Percentiles rank a stretch among this genome's conserved stretches.
phyloP scores from a whole-genome alignment of 2,888 invertebrate genomes.

The Drosophila setosimentum region DNA sequence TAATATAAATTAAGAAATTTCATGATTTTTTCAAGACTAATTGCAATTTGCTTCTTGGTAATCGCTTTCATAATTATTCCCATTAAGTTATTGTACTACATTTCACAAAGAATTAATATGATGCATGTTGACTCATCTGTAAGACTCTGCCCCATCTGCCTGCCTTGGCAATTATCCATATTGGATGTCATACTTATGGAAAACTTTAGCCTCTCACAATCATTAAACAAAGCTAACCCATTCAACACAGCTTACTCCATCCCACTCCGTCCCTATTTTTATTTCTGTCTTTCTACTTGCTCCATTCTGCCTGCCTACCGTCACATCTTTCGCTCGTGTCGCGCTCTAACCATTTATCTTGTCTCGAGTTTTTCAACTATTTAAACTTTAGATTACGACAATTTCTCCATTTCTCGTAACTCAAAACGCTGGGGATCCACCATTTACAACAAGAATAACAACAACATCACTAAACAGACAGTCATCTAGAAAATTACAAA shows the following conservation, averaged over 20 bases:
- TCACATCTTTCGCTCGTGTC: constrained; percentile 22
- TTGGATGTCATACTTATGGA: constrained; percentile 50
- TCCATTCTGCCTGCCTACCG: not conserved
- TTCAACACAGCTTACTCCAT: not conserved
- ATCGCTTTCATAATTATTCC: not conserved
- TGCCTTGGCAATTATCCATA: constrained; percentile 48
- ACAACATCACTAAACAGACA: constrained; percentile 52
- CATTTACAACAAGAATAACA: constrained; percentile 37
- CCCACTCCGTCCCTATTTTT: not conserved
- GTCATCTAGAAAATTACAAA: constrained; percentile 78
- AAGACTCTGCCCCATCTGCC: not conserved
- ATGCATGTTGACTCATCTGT: constrained; percentile 32
- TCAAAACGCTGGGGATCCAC: constrained; percentile 71
- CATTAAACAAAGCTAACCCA: constrained; percentile 41
- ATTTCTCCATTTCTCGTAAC: constrained; percentile 69
- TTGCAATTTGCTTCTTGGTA: not conserved
- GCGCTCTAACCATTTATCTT: constrained; percentile 60
- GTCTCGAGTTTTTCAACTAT: constrained; percentile 63
- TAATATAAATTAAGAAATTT: not conserved
- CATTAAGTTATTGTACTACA: not conserved
- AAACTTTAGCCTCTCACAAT: constrained; percentile 52
- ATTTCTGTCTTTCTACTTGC: not conserved
- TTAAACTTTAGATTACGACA: constrained; percentile 79
- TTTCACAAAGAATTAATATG: constrained; percentile 13
- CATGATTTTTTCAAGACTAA: not conserved